Evolutionary conservation across 30 jellyfish, hydroid and myxozoan genomes (phyloP), one percentile per base, ranked within the genome.

Genomic region (Turritopsis rubra): DNA sequence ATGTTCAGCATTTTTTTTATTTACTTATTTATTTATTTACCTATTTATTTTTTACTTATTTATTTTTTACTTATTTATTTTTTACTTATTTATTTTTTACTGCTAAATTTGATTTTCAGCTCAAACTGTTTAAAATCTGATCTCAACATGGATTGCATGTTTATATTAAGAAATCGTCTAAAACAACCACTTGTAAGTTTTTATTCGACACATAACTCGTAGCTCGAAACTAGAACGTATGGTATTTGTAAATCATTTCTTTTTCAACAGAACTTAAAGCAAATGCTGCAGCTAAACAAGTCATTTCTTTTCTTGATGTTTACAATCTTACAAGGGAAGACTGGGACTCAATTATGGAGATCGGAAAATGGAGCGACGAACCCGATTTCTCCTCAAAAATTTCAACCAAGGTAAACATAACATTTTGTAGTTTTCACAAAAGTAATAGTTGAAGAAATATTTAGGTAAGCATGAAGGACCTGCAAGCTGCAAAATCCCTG

Each of bases 271-370:
- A 79, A 81, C 52, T 81, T 71, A 29, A 93, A 71, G 95, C 94
- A 20, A 84, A 83, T 75, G 79, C 65, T 21, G 86, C 95, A 19
- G 96, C 89, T 17, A 89, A 85, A 27, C 52, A 84, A 75, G 97
- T 88, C 25, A 83, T 94, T 75, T 90, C 81, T 27, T 20, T 90
- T 13, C 86, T 95, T 96, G 84, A 95, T 53, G 53, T 88, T 8
- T 95, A 95, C 73, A 81, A 86, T 81, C 71, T 95, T 28, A 86
- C 91, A 24, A 75, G 97, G 23, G 99, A 95, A 66, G 99, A 95
- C 88, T 95, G 97, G 97, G 99, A 95, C 75, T 89, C 96, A 30
- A 29, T 95, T 24, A 53, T 78, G 79, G 99, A 95, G 52, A 87
- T 89, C 52, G 88, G 97, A 8, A 87, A 83, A 79, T 95, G 96